These are phyloP conservation scores for Thinocorus orbignyianus DNA, from an alignment of 2,113 vertebrate genomes.

Conservation along the genomic window DNA sequence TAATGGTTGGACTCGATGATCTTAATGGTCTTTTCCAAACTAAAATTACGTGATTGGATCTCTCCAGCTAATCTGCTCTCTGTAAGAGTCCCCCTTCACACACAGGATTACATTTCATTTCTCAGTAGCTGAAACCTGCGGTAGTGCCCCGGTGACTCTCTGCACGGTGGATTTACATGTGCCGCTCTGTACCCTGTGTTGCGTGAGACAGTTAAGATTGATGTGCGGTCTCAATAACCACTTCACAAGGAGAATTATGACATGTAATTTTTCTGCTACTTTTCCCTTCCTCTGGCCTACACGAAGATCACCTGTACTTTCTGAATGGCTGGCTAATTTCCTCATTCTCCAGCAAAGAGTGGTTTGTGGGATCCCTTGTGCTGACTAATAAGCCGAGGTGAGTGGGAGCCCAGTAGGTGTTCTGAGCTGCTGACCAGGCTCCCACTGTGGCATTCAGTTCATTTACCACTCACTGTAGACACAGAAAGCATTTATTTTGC, in stretches of 20 bases:
- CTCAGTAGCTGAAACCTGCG: background rate
- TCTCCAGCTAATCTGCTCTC: background rate
- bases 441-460: background rate
- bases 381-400: background rate
- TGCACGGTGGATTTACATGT: background rate
- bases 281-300: background rate
- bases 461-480: background rate
- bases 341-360: background rate
- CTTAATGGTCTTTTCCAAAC: background rate
- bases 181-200: background rate
- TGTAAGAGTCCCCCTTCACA: background rate
- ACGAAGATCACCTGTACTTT: background rate
- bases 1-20: accelerated
- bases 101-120: background rate
- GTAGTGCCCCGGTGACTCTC: background rate
- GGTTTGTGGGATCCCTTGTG: background rate
- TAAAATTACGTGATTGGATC: background rate
- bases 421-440: background rate
- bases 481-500: background rate
- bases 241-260: background rate
- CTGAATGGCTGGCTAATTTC: background rate
- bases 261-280: background rate
- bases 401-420: background rate
- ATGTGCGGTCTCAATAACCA: background rate
- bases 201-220: background rate